Evolutionary conservation across 1,140 invertebrate genomes (phyloP), one percentile per base, ranked within the genome.

Genomic region (Hypsibius dujardini): DNA sequence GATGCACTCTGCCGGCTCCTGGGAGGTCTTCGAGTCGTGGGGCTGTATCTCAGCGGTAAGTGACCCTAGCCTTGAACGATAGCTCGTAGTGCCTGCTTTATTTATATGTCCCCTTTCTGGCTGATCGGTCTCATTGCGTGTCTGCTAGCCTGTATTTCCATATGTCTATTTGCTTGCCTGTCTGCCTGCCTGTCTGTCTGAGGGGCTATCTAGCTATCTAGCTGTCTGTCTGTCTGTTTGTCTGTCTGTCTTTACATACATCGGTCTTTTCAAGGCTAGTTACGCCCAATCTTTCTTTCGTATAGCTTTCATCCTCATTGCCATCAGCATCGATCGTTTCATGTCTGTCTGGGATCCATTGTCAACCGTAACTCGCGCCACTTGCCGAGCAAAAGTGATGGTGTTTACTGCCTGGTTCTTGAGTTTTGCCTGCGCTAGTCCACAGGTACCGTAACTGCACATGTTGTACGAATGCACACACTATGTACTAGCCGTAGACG

Each of bases 301-400:
- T 67, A 42, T 42, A 67, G 62, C 62, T 42, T 67, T 67, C 42
- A 3, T 67, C 7, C 42, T 67, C 12, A 67, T 67, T 42, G 62
- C 62, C 62, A 67, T 67, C 42, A 67, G 62, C 62, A 42, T 67
- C 7, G 62, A 67, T 67, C 62, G 62, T 7, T 67, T 67, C 42
- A 67, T 67, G 62, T 67, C 62, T 42, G 62, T 67, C 7, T 67
- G 62, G 62, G 62, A 67, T 67, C 62, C 62, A 42, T 42, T 67
- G 62, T 67, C 62, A 42, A 67, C 62, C 3, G 62, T 42, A 3
- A 7, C 7, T 42, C 7, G 42, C 7, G 62, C 62, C 62, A 67
- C 62, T 42, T 14, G 3, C 7, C 62, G 62, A 42, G 62, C 62
- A 12, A 67, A 67, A 67, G 62, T 42, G 12, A 67, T 67, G 62